Evolutionary conservation across 2,797 vertebrate species (phyloP).

Genomic region (Adrianichthys oophorus): DNA sequence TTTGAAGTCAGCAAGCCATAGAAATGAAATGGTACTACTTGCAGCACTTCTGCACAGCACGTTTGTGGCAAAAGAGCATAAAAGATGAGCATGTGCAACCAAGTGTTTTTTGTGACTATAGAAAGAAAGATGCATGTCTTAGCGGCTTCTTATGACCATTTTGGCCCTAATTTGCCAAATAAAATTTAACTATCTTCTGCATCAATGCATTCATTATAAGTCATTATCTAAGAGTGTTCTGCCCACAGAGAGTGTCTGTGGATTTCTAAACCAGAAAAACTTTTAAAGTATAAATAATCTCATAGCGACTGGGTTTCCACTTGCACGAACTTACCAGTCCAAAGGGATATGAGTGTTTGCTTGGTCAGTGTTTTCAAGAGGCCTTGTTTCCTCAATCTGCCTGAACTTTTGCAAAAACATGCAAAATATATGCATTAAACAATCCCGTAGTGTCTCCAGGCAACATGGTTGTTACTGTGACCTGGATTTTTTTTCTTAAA

Average conservation of each 20-base stretch:
- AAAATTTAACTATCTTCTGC: not conserved
- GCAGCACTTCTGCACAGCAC: constrained; percentile 3
- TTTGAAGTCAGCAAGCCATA: constrained; percentile 37
- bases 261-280: not conserved
- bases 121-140: not conserved
- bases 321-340: constrained; percentile 13
- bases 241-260: constrained; percentile 4
- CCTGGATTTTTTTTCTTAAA: constrained; percentile 20
- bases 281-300: constrained; percentile 6
- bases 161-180: not conserved
- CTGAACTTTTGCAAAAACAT: constrained; percentile 24
- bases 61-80: not conserved
- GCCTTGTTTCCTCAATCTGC: constrained; percentile 21
- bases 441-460: constrained; percentile 31
- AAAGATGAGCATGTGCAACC: constrained; percentile 6
- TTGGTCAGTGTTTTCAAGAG: constrained; percentile 9
- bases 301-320: constrained; percentile 18
- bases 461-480: constrained; percentile 24
- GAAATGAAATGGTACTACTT: constrained; percentile 31
- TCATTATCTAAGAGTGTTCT: not conserved
- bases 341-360: constrained; percentile 12
- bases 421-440: constrained; percentile 33
- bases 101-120: constrained; percentile 4
- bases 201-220: not conserved
- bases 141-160: no score